Percentiles rank a stretch among this genome's conserved stretches.
These are phyloP conservation scores for Mycteria americana DNA, from an alignment of 2,797 vertebrate genomes.

Conservation along the genomic window DNA sequence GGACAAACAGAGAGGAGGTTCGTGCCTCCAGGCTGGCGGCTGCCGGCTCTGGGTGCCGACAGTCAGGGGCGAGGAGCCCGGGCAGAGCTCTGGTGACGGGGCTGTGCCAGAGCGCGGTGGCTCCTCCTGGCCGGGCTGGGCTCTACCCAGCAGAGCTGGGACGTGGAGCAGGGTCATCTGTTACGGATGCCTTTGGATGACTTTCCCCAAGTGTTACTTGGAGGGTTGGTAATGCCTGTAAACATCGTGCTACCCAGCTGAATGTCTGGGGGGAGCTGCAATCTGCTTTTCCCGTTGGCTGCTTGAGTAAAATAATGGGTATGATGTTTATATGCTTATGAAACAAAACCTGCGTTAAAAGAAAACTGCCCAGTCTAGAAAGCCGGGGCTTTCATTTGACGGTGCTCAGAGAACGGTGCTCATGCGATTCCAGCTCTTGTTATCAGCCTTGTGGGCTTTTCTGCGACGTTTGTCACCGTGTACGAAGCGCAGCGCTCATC, in stretches of 20 bases:
- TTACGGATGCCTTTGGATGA: background rate
- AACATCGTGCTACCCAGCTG: background rate
- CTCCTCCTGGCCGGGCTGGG: background rate
- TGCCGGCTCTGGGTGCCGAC: background rate
- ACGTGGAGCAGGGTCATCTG: background rate
- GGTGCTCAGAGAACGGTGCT: background rate
- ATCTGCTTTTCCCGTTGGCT: background rate
- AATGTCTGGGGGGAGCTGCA: background rate
- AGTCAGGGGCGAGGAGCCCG: background rate
- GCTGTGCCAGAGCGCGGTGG: background rate
- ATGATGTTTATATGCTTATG: background rate
- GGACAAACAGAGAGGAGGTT: background rate
- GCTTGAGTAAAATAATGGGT: background rate
- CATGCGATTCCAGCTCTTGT: background rate
- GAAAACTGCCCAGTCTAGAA: background rate
- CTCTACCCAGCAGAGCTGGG: background rate
- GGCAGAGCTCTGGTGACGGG: background rate
- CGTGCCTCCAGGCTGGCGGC: background rate
- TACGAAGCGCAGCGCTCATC: background rate
- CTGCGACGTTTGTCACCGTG: background rate
- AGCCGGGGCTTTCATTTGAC: background rate
- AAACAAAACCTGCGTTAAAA: background rate
- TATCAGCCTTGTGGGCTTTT: background rate
- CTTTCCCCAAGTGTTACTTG: background rate
- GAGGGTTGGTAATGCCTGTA: background rate